Evolutionary conservation across 2,113 vertebrate genomes (phyloP).

Genomic region (Eulemur rufifrons): DNA sequence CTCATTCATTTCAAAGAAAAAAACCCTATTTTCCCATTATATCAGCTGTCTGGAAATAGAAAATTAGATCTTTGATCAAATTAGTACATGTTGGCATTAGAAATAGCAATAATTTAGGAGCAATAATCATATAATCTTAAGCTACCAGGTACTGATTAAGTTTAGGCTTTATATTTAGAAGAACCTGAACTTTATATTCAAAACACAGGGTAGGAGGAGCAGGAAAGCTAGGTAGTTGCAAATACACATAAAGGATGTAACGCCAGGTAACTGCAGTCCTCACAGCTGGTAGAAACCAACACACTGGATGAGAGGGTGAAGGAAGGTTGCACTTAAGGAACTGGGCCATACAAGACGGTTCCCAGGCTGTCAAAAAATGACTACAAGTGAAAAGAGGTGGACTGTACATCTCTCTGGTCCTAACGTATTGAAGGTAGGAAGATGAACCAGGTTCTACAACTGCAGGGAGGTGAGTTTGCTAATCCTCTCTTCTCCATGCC

Average conservation of each 20-base stretch:
- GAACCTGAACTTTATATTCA: background rate
- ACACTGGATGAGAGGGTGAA: background rate
- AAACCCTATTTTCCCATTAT: background rate
- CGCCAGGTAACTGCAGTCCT: background rate
- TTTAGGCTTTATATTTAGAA: background rate
- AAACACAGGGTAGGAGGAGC: background rate
- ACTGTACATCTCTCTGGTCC: background rate
- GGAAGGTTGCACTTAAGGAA: background rate
- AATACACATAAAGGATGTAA: background rate
- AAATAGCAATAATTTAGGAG: background rate
- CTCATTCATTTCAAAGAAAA: background rate
- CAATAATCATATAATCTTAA: background rate
- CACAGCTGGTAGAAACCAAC: too few relatives aligned
- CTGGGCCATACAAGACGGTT: background rate
- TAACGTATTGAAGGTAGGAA: background rate
- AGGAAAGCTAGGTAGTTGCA: background rate
- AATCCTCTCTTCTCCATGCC: background rate
- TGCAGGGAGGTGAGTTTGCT: background rate
- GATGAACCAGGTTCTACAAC: background rate
- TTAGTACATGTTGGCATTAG: background rate
- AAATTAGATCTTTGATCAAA: slow-evolving; percentile 14
- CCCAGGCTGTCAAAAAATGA: background rate
- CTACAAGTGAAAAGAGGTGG: background rate
- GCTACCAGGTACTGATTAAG: background rate
- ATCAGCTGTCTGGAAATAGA: background rate